Base-by-base conservation (phyloP, 64 coral and sea anemone genomes). In the Acropora yongei region DNA sequence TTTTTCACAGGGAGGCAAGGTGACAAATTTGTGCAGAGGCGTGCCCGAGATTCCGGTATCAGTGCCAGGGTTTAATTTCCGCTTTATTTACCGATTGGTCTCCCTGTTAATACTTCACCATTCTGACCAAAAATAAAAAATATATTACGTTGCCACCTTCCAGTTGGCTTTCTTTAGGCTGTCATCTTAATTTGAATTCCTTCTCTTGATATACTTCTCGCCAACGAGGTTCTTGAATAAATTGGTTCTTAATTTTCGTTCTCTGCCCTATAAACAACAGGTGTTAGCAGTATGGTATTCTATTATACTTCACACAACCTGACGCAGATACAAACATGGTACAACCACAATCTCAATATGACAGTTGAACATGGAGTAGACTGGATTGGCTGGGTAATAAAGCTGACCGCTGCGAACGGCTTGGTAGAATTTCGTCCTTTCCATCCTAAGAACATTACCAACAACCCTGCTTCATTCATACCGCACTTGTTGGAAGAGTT, bases 391-490 rank as follows among this genome's bases (percentile, higher is more conserved):
- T 89, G 87, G 87, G 87, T 89, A 41, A 78, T 89, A 63, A 89
- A 4, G 75, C 53, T 89, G 30, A 89, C 63, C 0, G 87, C 87
- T 46, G 75, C 75, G 1, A 78, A 89, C 4, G 87, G 87, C 75
- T 78, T 55, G 0, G 87, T 89, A 1, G 87, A 78, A 19, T 89
- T 89, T 68, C 87, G 87, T 8, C 87, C 87, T 39, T 89, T 89
- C 39, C 53, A 89, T 2, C 87, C 87, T 6, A 46, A 0, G 17
- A 78, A 55, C 87, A 89, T 67, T 0, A 68, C 75, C 14, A 5
- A 49, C 18, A 89, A 89, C 87, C 87, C 87, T 3, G 87, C 87
- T 20, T 89, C 75, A 13, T 65, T 89, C 43, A 89, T 89, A 44
- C 53, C 87, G 2, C 87, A 89, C n/a, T 63, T 89, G 18, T 49